Evolutionary conservation across 2,113 vertebrate species (phyloP).

Genomic region (Varanus komodoensis): DNA sequence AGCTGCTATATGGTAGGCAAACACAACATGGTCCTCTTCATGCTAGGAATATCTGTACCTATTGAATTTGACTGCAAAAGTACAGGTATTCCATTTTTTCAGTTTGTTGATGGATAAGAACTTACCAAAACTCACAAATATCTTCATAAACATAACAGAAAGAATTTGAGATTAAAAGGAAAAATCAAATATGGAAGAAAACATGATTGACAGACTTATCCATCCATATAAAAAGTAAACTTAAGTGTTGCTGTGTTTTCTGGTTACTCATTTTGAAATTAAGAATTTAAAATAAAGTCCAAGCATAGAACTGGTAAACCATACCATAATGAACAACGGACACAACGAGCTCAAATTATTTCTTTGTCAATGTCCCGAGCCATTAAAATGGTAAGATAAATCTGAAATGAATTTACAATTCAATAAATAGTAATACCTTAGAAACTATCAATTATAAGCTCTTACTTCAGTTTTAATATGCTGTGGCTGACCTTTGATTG

Average conservation of each 20-base stretch:
- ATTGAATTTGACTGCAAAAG: too few species aligned
- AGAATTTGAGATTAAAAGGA: too few species aligned
- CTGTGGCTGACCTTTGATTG: not conserved
- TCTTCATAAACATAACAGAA: too few species aligned
- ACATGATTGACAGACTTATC: too few species aligned
- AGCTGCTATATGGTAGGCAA: too few species aligned
- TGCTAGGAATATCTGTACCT: too few species aligned
- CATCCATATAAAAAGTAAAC: too few species aligned
- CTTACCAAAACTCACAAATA: too few species aligned
- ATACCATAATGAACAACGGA: not conserved
- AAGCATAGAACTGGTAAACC: not conserved
- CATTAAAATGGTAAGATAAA: not conserved
- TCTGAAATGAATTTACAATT: not conserved
- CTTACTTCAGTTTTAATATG: not conserved
- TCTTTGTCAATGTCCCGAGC: not conserved
- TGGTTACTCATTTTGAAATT: not conserved
- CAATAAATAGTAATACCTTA: not conserved
- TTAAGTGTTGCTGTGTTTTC: conserved; percentile 7
- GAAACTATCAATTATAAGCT: not conserved
- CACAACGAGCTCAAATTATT: not conserved
- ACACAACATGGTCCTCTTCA: too few species aligned
- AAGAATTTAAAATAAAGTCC: not conserved
- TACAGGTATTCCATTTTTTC: too few species aligned
- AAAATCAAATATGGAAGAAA: too few species aligned
- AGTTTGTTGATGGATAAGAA: too few species aligned